Evolutionary conservation across 2,888 invertebrate genomes (phyloP).

Genomic region (Lasioglossum villosulum): DNA sequence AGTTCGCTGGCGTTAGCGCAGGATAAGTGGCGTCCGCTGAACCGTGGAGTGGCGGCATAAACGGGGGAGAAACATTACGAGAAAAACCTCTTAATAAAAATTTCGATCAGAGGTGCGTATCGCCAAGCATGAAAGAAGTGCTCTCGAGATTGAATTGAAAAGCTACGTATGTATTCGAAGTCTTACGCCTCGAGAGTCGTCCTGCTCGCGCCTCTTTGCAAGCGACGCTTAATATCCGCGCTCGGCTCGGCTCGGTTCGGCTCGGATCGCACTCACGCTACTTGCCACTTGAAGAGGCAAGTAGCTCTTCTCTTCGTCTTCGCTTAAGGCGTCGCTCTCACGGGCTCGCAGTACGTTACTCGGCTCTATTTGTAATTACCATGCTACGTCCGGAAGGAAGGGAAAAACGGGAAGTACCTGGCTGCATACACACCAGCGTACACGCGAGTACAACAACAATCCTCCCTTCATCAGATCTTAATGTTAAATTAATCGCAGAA

Average conservation of each 20-base stretch:
- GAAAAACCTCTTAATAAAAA: constrained; percentile 43
- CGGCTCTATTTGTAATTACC: constrained; percentile 68
- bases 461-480: constrained; percentile 21
- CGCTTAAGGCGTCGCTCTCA: constrained; percentile 66
- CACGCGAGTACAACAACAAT: constrained; percentile 30
- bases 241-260: background rate
- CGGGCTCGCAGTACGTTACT: constrained; percentile 57
- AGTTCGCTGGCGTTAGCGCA: background rate
- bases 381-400: constrained; percentile 46
- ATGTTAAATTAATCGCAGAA: constrained; percentile 41
- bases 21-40: background rate
- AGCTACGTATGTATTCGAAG: constrained; percentile 40
- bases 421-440: background rate
- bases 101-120: constrained; percentile 47
- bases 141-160: constrained; percentile 55
- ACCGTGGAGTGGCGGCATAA: background rate
- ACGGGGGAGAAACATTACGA: background rate
- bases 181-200: constrained; percentile 42
- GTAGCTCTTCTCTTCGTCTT: constrained; percentile 34
- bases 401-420: constrained; percentile 61
- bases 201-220: constrained; percentile 57
- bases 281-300: constrained; percentile 53
- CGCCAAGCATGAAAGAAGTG: constrained; percentile 38
- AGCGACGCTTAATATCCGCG: constrained; percentile 33
- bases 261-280: background rate